A percentile compares a stretch with the other conserved stretches of the same genome.
Conservation (phyloP, 2,113 vertebrate species). For the cat (Felis catus) region F.catus_Fca126_mat1.0 CM031412.1:82131501-82132000, state of each 20-base stretch:
- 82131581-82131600: not conserved
- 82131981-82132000: not conserved
- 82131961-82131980: not conserved
- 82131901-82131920: not conserved
- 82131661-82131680: not conserved
- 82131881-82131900: not conserved
- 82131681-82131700: not conserved
- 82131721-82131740: not conserved
- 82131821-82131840: not conserved
- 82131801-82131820: not conserved
- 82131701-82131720: no score
- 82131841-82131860: not conserved
- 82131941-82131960: fast-evolving
- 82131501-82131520: no score
- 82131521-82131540: no score
- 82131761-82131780: not conserved
- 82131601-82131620: no score
- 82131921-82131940: not conserved
- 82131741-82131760: fast-evolving
- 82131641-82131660: not conserved
- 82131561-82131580: not conserved
- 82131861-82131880: not conserved
- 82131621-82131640: not conserved
- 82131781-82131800: not conserved
- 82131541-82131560: not conserved